Conservation (phyloP, 1,140 invertebrate genomes). For the Drosophila arizonae region DNA sequence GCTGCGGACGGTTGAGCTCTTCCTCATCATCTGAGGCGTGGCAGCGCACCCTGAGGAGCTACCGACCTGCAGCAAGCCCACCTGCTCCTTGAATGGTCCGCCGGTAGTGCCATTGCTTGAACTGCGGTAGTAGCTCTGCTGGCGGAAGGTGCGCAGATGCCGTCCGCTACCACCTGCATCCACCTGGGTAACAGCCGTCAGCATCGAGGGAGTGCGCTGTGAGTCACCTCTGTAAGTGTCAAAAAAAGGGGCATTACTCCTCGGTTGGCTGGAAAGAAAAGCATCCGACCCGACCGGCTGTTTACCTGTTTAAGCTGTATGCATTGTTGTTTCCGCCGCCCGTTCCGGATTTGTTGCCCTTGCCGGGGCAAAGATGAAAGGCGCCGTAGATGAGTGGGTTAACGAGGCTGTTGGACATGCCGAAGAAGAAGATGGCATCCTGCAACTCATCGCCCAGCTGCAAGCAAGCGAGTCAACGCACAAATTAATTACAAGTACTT, state of each 20-base stretch:
- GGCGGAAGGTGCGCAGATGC: constrained; percentile 71
- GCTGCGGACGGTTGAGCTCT: constrained; percentile 62
- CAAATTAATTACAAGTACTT: constrained; percentile 63
- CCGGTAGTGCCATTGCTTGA: constrained; percentile 54
- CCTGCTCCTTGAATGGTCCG: constrained; percentile 64
- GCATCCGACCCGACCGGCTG: constrained; percentile 5
- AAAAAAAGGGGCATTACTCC: not conserved
- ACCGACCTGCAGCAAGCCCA: constrained; percentile 66
- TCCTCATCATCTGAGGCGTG: constrained; percentile 63
- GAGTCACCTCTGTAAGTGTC: constrained; percentile 66
- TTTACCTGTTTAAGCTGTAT: constrained; percentile 76
- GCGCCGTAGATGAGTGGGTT: constrained; percentile 95
- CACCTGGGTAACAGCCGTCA: constrained; percentile 79
- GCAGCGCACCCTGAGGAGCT: constrained; percentile 15
- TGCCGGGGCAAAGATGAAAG: constrained; percentile 88
- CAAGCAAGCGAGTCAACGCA: constrained; percentile 41
- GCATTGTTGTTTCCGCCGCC: constrained; percentile 71
- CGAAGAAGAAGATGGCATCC: constrained; percentile 91
- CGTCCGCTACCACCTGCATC: constrained; percentile 65
- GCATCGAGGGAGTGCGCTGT: constrained; percentile 77
- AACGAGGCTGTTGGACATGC: constrained; percentile 93
- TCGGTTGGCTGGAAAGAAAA: not conserved
- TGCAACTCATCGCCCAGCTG: constrained; percentile 86
- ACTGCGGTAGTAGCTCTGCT: constrained; percentile 77
- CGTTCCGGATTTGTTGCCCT: constrained; percentile 58